These are phyloP conservation scores for Lasioglossum baleicum DNA, from an alignment of 1,140 invertebrate genomes.

Conservation along the genomic window DNA sequence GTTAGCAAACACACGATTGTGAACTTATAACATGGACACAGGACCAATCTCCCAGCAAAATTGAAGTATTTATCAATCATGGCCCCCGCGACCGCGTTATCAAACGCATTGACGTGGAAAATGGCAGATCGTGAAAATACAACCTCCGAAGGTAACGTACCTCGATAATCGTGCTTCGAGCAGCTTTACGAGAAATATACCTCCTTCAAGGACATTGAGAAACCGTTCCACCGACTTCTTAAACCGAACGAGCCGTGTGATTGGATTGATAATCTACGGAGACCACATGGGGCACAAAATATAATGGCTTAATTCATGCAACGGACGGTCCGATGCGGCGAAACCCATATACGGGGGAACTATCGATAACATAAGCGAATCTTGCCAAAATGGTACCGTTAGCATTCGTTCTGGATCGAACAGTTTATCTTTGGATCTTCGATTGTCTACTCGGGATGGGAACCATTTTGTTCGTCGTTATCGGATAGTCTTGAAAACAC, in stretches of 20 bases:
- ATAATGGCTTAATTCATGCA: slow-evolving; percentile 71
- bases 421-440: neutral
- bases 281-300: slow-evolving; percentile 56
- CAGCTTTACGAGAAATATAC: slow-evolving; percentile 13
- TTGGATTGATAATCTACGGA: slow-evolving; percentile 68
- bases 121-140: slow-evolving; percentile 20
- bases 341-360: slow-evolving; percentile 21
- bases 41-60: neutral
- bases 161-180: slow-evolving; percentile 45
- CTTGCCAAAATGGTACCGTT: slow-evolving; percentile 52
- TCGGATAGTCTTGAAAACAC: too few species aligned
- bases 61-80: slow-evolving; percentile 3
- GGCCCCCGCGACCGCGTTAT: neutral
- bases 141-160: slow-evolving; percentile 40
- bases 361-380: slow-evolving; percentile 27
- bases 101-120: slow-evolving; percentile 31
- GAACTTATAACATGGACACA: too few species aligned
- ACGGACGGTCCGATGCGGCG: neutral
- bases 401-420: neutral
- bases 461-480: too few species aligned
- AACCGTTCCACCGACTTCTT: slow-evolving; percentile 57
- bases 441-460: too few species aligned
- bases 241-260: slow-evolving; percentile 64
- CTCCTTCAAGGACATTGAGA: slow-evolving; percentile 53
- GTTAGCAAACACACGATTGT: too few species aligned